phyloP scores from a whole-genome alignment of 2,888 invertebrate genomes.

The Zhuqinia jingwanae region DNA sequence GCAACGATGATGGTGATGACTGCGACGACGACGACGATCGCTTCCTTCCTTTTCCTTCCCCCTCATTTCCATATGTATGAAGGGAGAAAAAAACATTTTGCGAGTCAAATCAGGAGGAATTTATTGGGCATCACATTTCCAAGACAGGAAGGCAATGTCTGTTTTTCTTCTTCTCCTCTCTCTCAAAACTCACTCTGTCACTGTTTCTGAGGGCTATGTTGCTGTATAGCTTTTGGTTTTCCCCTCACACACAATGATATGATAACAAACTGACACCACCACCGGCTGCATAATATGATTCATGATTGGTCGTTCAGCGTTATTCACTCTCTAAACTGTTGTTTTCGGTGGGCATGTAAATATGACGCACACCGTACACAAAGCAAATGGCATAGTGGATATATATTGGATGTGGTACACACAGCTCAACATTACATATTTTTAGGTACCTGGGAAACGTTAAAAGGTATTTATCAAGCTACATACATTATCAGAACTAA shows the following conservation, averaged over 20 bases:
- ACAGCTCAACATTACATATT: background rate
- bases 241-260: conserved; percentile 13
- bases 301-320: conserved; percentile 41
- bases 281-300: conserved; percentile 59
- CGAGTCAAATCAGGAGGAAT: conserved; percentile 72
- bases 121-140: conserved; percentile 71
- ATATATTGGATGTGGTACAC: background rate
- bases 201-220: background rate
- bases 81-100: conserved; percentile 66
- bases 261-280: conserved; percentile 53
- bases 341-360: background rate
- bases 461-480: background rate
- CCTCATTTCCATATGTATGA: conserved; percentile 71
- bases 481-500: too few relatives aligned
- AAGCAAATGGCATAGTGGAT: background rate
- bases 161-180: background rate
- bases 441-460: background rate
- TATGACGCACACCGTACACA: too few relatives aligned
- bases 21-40: conserved; percentile 45
- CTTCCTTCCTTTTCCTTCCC: conserved; percentile 54
- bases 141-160: conserved; percentile 41
- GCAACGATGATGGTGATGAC: background rate
- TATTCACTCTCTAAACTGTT: conserved; percentile 13
- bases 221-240: background rate
- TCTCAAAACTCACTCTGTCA: background rate